Percentiles rank a stretch among this genome's conserved stretches.
phyloP scores from a whole-genome alignment of 2,797 vertebrate genomes.

The Leucoraja ocellata region DNA sequence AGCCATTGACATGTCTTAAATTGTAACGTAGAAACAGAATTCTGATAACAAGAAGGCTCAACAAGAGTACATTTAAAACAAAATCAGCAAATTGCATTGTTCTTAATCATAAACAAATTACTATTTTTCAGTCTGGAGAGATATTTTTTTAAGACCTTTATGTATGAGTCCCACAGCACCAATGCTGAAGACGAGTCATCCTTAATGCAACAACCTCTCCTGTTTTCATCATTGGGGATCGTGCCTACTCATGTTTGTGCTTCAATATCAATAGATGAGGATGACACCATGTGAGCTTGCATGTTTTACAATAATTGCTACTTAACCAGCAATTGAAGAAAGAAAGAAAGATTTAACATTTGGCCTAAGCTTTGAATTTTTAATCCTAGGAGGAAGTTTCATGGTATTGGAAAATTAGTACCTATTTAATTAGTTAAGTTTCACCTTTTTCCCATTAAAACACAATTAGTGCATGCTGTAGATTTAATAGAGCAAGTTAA shows the following conservation, averaged over 20 bases:
- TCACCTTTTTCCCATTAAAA: slow-evolving; percentile 1
- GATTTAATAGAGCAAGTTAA: background rate
- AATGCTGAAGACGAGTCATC: background rate
- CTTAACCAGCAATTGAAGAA: background rate
- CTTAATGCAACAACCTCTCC: background rate
- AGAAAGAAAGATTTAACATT: background rate
- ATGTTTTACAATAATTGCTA: background rate
- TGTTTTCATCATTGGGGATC: background rate
- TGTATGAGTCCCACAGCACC: background rate
- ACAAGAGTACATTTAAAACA: background rate
- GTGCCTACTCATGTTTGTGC: background rate
- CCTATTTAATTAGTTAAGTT: background rate
- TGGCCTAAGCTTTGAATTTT: background rate
- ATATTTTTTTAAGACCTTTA: background rate
- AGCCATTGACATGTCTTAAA: too few species aligned
- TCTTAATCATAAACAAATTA: background rate
- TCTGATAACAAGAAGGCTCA: too few species aligned
- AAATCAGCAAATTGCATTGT: background rate
- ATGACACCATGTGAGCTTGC: background rate
- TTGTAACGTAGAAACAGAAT: too few species aligned
- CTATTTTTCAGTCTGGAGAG: background rate
- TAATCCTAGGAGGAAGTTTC: background rate
- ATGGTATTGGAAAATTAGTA: background rate
- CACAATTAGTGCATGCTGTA: background rate
- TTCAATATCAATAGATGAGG: background rate